Evolutionary conservation across 1,140 invertebrate species (phyloP), one percentile per base, ranked within the genome.

Genomic region (Sinella curviseta): DNA sequence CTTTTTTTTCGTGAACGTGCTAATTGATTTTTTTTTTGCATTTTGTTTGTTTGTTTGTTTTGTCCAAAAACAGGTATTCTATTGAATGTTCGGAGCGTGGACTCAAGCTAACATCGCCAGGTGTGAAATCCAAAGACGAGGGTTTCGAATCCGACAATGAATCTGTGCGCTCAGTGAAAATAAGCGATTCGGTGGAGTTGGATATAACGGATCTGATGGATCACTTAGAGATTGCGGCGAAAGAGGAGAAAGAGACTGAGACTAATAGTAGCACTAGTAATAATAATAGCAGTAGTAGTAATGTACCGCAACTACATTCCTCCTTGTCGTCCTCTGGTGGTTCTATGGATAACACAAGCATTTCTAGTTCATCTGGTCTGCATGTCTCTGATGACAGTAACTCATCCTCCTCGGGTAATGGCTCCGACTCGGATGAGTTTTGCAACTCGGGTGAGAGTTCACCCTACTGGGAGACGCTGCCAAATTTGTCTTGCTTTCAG

Each of bases 61-160:
- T 60, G 24, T 60, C 24, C 14, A 3, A 24, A 28, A 48, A 70
- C 26, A 83, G 83, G 81, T 83, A 83, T 60, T 74, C 81, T 1
- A 81, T 83, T 67, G 83, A 83, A 77, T 82, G 81, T 76, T 82
- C 83, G 12, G 83, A 83, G 26, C 74, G 81, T 2, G 83, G 83
- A 20, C 77, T 83, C n/a, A 82, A 82, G 36, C 70, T 83, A 16
- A 83, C 81, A 16, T 80, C 81, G 8, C 80, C 83, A 8, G 77
- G 76, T 1, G 39, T 77, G 30, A 77, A 79, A 74, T 77, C 76
- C n/a, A 81, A 79, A 34, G 83, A 83, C 67, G 83, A 83, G 78
- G 83, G 83, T 20, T 83, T 83, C 31, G 83, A 83, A 78, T 83
- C 83, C 2, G 83, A 83, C 39, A 81, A 77, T 34, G 83, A 83